Conservation (phyloP, 2,797 vertebrate species). For the Etheostoma perlongum region DNA sequence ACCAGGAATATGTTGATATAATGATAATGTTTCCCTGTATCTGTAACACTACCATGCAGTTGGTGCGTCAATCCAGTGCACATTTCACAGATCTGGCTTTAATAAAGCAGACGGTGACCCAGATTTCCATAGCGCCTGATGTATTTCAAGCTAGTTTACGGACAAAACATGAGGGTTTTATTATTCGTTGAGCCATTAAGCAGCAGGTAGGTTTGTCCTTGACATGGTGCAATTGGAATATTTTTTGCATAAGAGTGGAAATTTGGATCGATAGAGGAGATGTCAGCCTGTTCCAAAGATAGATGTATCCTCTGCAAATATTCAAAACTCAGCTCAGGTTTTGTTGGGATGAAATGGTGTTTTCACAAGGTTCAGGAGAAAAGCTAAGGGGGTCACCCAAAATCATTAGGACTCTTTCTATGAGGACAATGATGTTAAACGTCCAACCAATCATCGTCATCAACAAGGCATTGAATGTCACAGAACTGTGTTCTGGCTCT, state of each 20-base stretch:
- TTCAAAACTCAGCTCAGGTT: background rate
- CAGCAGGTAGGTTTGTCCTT: background rate
- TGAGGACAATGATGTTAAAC: background rate
- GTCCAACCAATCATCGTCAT: too few relatives aligned
- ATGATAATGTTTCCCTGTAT: constrained; percentile 12
- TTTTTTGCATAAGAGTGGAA: background rate
- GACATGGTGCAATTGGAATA: background rate
- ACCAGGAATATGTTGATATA: constrained; percentile 5
- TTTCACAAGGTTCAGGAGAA: background rate
- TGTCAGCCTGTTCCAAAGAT: background rate
- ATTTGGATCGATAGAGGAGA: background rate
- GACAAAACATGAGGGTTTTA: background rate
- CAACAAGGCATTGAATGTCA: background rate
- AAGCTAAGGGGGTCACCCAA: background rate
- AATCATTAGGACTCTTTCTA: background rate
- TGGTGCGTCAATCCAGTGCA: background rate
- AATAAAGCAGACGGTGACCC: background rate
- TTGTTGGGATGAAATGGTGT: background rate
- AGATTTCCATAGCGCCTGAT: too few relatives aligned
- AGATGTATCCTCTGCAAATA: background rate
- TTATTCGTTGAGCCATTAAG: background rate
- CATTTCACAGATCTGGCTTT: background rate
- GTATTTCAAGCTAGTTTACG: background rate
- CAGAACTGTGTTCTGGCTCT: constrained; percentile 5
- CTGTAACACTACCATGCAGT: background rate